Conservation (phyloP, 2,113 vertebrate genomes). For the Struthio camelus region DNA sequence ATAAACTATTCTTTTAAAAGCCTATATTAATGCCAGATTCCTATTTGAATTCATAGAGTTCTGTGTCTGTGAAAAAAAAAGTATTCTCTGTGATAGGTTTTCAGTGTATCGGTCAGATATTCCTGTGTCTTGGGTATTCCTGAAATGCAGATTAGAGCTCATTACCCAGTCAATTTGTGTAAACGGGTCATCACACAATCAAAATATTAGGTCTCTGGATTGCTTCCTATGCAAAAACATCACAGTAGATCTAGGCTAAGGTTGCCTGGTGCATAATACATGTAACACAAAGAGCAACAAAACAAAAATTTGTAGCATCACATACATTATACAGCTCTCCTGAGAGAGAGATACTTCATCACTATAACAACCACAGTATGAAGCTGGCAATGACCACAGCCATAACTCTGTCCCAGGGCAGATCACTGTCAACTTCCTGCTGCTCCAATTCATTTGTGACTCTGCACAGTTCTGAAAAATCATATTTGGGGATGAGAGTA, state of each 20-base stretch:
- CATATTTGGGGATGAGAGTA: neutral
- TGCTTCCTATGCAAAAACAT: neutral
- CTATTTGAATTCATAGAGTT: neutral
- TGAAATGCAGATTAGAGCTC: neutral
- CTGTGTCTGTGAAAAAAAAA: neutral
- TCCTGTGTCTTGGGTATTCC: neutral
- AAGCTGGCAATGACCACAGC: neutral
- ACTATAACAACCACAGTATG: neutral
- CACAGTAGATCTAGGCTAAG: neutral
- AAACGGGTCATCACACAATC: neutral
- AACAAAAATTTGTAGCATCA: neutral
- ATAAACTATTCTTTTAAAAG: neutral
- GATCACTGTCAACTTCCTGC: neutral
- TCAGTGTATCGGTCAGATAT: neutral
- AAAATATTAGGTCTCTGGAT: neutral
- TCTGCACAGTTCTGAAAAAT: neutral
- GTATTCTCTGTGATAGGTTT: neutral
- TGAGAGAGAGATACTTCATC: neutral
- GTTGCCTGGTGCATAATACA: neutral
- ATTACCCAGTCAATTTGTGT: neutral
- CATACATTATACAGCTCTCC: neutral
- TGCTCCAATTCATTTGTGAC: neutral
- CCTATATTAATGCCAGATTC: neutral
- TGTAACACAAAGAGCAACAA: neutral
- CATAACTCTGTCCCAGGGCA: neutral